A percentile compares a stretch with the other conserved stretches of the same genome.
These are phyloP conservation scores for Orthonychiurus folsomi DNA, from an alignment of 2,888 invertebrate genomes.

Conservation along the genomic window DNA sequence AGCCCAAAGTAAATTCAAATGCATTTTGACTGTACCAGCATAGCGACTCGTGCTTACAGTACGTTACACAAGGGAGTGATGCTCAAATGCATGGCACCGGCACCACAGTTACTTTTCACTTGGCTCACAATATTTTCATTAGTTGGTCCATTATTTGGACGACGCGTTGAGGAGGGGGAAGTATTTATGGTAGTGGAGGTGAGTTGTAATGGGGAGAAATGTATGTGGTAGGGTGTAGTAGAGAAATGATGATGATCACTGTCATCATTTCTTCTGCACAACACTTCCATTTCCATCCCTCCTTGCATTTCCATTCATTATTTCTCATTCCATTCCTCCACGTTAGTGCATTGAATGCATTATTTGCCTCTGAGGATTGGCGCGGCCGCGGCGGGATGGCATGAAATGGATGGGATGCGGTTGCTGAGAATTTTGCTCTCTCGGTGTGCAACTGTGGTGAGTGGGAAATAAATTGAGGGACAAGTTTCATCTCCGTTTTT, in stretches of 20 bases:
- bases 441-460: no score
- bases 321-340: neutral
- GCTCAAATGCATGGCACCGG: no score
- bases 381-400: neutral
- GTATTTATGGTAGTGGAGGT: neutral
- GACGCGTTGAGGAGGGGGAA: neutral
- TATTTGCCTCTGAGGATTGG: no score
- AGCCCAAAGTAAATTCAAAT: neutral
- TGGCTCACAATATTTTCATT: neutral
- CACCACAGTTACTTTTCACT: neutral
- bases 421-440: no score
- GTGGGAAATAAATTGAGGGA: no score
- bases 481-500: no score
- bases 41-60: no score
- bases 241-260: slow-evolving; percentile 1
- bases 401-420: no score
- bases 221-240: neutral
- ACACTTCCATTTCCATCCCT: neutral
- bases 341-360: no score
- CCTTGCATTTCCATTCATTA: neutral
- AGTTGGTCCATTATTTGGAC: neutral
- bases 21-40: no score
- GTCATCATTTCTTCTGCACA: neutral
- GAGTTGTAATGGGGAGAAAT: neutral
- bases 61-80: no score